Conservation (phyloP, 1,140 invertebrate species). For the Drosophila subobscura region DNA sequence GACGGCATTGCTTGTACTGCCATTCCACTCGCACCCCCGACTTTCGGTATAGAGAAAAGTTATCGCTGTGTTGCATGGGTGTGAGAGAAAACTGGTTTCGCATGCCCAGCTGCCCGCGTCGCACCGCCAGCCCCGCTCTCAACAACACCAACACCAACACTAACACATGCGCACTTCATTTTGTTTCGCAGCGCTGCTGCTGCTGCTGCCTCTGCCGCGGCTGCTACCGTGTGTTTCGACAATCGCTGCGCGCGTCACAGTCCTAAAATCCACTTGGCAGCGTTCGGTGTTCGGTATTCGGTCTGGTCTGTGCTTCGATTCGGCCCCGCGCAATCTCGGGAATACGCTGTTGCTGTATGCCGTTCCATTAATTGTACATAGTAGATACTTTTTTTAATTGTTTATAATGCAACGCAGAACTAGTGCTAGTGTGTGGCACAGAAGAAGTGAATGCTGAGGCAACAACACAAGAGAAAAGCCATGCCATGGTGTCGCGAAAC, state of each 20-base stretch:
- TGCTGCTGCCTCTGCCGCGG: too few species aligned
- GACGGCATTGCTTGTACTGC: conserved; percentile 21
- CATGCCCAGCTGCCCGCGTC: conserved; percentile 14
- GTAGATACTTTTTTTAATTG: too few species aligned
- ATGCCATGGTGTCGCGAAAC: too few species aligned
- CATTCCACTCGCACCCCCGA: conserved; percentile 45
- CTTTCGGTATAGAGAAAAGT: conserved; percentile 66
- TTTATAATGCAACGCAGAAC: too few species aligned
- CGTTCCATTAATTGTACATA: too few species aligned
- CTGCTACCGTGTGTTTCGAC: too few species aligned
- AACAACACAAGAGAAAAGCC: too few species aligned
- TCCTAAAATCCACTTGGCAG: conserved; percentile 54
- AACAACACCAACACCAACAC: conserved; percentile 8
- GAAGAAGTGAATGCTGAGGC: too few species aligned
- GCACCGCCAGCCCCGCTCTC: not conserved
- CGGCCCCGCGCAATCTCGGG: too few species aligned
- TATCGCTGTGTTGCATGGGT: conserved; percentile 12
- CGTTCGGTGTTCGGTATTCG: conserved; percentile 26
- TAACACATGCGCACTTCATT: conserved; percentile 62
- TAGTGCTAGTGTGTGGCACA: too few species aligned
- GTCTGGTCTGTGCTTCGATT: too few species aligned
- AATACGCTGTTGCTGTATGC: too few species aligned
- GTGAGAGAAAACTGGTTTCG: conserved; percentile 56
- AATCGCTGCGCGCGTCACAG: conserved; percentile 18
- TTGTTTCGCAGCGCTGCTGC: conserved; percentile 38